Conservation (phyloP, 2,113 vertebrate genomes). For the Cettia cetti region DNA sequence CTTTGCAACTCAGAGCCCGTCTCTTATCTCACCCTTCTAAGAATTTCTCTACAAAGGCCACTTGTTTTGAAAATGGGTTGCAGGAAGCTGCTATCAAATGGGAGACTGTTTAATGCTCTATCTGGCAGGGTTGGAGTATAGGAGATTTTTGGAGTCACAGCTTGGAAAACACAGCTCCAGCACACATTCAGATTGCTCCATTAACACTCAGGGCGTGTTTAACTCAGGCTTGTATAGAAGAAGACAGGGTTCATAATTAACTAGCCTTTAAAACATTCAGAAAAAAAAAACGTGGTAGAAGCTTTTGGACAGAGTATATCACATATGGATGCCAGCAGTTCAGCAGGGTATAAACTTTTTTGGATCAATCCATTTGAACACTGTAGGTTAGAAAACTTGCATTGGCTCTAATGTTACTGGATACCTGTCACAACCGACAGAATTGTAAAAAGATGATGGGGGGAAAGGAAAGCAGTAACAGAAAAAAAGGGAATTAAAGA, state of each 20-base stretch:
- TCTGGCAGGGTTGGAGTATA: neutral
- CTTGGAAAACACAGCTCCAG: neutral
- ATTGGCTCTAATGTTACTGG: neutral
- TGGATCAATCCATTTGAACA: neutral
- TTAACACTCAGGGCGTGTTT: neutral
- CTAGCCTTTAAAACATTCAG: neutral
- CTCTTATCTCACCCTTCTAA: constrained; percentile 57
- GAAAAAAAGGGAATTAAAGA: neutral
- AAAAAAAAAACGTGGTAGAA: neutral
- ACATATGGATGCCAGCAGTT: neutral
- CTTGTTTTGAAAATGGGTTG: constrained; percentile 5
- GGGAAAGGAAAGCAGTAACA: neutral
- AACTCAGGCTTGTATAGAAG: neutral
- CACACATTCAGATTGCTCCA: neutral
- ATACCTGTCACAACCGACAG: neutral
- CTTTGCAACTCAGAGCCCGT: neutral
- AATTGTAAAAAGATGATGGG: neutral
- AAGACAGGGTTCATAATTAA: neutral
- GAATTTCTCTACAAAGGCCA: constrained; percentile 54
- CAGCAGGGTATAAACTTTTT: neutral
- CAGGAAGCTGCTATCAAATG: neutral
- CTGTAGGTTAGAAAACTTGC: neutral
- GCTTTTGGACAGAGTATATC: neutral
- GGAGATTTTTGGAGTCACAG: neutral
- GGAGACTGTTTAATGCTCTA: neutral